Evolutionary conservation across 2,888 invertebrate genomes (phyloP), one percentile per base, ranked within the genome.

Genomic region (Cryptocephalus moraei): DNA sequence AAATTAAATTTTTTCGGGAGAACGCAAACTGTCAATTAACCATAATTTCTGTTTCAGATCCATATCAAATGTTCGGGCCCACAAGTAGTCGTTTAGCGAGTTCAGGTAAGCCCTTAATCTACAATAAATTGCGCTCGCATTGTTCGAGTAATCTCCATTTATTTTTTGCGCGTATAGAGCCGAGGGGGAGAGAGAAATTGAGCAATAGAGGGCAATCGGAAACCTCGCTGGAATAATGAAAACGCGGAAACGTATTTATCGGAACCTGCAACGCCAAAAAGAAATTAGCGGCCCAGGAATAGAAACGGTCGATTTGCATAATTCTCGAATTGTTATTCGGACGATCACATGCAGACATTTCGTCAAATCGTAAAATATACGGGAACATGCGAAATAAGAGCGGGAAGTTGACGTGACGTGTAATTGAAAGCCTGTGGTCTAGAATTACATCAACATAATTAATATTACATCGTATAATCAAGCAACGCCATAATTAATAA

Each of bases 41-140:
- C 12, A 36, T 36, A 11, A 39, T 82, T 82, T 48, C 82, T 53
- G 41, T 82, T 82, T 48, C 83, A 93, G 94, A 95, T 87, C 94
- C 94, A 70, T 95, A 95, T 81, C 93, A 94, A 79, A 90, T 94
- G 88, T 93, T 94, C 73, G 94, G 93, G 52, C 91, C 94, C 52
- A 92, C 94, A 54, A 94, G 93, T 78, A 94, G 92, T 78, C 84
- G 94, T 67, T 78, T 94, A 69, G 94, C 94, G 47, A 93, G 91
- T 74, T 92, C 94, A 78, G 91, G 91, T 91, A 75, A 79, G 22
- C 43, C 51, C 47, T 48, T 59, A 56, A 58, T 57, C 55, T 51
- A 52, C 44, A 49, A 50, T 49, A 46, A 50, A 52, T 52, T 49
- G 42, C 49, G 22, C 6, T 22, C 22, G 22, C 22, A 22, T 22